Evolutionary conservation across 2,113 vertebrate species (phyloP).

Genomic region (Chaetodon trifascialis): DNA sequence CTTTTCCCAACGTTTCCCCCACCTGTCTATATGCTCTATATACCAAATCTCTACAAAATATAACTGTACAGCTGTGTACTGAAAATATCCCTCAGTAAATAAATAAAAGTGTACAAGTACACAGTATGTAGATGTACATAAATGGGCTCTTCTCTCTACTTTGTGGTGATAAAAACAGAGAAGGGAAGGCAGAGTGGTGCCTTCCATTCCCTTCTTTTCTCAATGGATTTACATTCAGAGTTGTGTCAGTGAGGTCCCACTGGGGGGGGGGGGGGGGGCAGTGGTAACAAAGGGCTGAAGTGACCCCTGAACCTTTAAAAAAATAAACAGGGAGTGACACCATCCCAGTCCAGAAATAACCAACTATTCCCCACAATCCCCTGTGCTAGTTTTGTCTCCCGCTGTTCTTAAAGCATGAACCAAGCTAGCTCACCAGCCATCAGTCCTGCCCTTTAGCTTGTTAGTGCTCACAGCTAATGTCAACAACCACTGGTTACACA

Average conservation of each 20-base stretch:
- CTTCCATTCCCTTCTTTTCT: constrained; percentile 51
- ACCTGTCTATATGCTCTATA: constrained; percentile 65
- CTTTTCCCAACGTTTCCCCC: constrained; percentile 14
- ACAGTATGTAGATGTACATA: constrained; percentile 63
- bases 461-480: constrained; percentile 62
- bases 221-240: constrained; percentile 78
- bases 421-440: constrained; percentile 43
- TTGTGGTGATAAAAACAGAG: constrained; percentile 59
- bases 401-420: constrained; percentile 64
- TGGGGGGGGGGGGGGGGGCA: constrained; percentile 62
- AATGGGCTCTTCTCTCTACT: constrained; percentile 64
- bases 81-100: constrained; percentile 84
- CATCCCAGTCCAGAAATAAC: constrained; percentile 37
- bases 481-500: constrained; percentile 52
- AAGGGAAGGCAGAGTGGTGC: constrained; percentile 45
- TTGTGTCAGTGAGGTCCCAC: constrained; percentile 78
- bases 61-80: constrained; percentile 80
- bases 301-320: constrained; percentile 52
- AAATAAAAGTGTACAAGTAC: constrained; percentile 81
- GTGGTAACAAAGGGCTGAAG: constrained; percentile 36
- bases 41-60: constrained; percentile 85
- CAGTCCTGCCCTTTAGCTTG: constrained; percentile 47
- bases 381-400: constrained; percentile 30
- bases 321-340: constrained; percentile 36
- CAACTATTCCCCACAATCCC: constrained; percentile 15